These are phyloP conservation scores for Glaucopsyche alexis DNA, from an alignment of 2,888 invertebrate genomes.

Conservation along the genomic window DNA sequence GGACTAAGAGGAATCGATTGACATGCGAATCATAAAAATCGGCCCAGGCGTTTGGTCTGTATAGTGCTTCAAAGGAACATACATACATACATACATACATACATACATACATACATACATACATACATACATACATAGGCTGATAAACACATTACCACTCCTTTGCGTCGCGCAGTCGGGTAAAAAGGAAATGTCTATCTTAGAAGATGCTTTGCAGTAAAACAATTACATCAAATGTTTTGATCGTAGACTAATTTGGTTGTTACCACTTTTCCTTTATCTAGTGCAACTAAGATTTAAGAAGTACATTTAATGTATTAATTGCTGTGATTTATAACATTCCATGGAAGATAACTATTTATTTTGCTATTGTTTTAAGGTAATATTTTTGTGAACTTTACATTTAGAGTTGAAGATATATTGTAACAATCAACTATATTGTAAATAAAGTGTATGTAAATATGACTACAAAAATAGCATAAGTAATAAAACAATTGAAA, in stretches of 20 bases:
- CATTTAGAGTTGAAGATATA: constrained; percentile 14
- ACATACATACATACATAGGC: too few species aligned
- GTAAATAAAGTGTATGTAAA: constrained; percentile 35
- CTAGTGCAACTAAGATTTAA: constrained; percentile 2
- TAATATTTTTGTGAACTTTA: constrained; percentile 23
- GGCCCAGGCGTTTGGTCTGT: too few species aligned
- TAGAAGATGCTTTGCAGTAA: background rate
- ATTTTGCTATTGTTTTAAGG: constrained; percentile 28
- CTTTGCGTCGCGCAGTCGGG: too few species aligned
- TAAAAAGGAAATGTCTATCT: background rate
- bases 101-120: too few species aligned
- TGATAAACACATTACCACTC: too few species aligned
- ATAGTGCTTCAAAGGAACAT: too few species aligned
- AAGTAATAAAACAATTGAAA: constrained; percentile 35
- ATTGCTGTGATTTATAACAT: constrained; percentile 35
- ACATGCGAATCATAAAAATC: too few species aligned
- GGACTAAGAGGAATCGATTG: too few species aligned
- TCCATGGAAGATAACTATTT: constrained; percentile 30
- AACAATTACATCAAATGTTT: background rate
- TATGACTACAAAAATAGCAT: constrained; percentile 41
- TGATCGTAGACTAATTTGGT: background rate
- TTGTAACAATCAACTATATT: constrained; percentile 21
- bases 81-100: too few species aligned
- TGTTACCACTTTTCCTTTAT: background rate
- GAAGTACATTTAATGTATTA: constrained; percentile 24